Base-by-base conservation (phyloP, 2,888 invertebrate species). In the Euzetes globulus region DNA sequence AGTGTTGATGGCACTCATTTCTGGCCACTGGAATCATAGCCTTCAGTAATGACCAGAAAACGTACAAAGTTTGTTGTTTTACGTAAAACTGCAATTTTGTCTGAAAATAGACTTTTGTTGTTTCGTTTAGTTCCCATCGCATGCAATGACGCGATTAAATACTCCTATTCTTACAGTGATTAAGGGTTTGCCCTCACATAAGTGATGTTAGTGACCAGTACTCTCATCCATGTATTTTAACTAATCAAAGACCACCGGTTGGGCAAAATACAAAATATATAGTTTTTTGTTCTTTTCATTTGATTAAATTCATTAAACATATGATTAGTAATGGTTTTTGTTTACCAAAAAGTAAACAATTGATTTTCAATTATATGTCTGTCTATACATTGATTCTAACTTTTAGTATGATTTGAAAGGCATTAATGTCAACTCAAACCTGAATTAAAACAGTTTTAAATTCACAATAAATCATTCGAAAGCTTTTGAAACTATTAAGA, bases 61-160 rank as follows among this genome's bases (percentile, higher is more conserved):
- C n/a, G 15, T 27, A 7, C 19, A 60, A 29, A 33, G 60, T 11
- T 41, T 68, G 41, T 45, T 22, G 17, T 13, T 68, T 68, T 68
- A 68, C 68, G 68, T 41, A 65, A 68, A 68, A 68, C 41, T 68
- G 17, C 37, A 68, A 68, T 68, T 68, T 68, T 68, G 13, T 41
- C 22, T 17, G 7, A n/a, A n/a, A n/a, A n/a, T n/a, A n/a, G n/a
- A n/a, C n/a, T 37, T 68, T 37, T 68, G 41, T 60, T 33, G 60
- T 60, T 33, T 68, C 68, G 45, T 37, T 68, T 68, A 5, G 37
- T 37, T 41, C 22, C 29, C 6, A 45, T 68, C 33, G 68, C 68
- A 68, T 68, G 68, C 68, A 68, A 68, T 68, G 68, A 22, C 68
- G 68, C 68, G 41, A 68, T 68, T 68, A 68, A 68, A 68, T 11